A percentile compares a stretch with the other conserved stretches of the same genome.
Evolutionary conservation across 2,888 invertebrate genomes (phyloP).

Genomic region (Macaria liturata): DNA sequence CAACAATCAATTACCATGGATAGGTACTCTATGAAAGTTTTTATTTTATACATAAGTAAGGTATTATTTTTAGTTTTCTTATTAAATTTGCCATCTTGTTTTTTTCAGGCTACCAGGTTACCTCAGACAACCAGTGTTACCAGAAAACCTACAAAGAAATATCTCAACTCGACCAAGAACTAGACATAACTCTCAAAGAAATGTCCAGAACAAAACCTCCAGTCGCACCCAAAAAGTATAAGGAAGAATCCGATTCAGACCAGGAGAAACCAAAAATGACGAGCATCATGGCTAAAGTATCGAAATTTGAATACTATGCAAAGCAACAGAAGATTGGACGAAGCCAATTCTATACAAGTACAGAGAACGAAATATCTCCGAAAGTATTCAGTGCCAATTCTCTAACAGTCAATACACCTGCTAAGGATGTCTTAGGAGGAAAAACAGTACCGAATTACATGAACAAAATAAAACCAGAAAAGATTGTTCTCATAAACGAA

Average conservation of each 20-base stretch:
- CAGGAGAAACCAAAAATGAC: conserved; percentile 72
- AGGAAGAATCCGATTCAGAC: conserved; percentile 67
- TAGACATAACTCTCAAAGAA: conserved; percentile 74
- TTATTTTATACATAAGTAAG: too few relatives aligned
- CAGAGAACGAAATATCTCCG: conserved; percentile 83
- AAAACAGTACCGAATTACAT: conserved; percentile 84
- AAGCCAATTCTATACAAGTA: conserved; percentile 71
- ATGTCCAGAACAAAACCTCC: conserved; percentile 86
- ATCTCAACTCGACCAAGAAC: conserved; percentile 69
- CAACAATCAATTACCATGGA: too few relatives aligned
- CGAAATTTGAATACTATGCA: conserved; percentile 91
- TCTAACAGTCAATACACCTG: conserved; percentile 91
- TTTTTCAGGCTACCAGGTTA: conserved; percentile 58
- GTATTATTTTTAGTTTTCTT: too few relatives aligned
- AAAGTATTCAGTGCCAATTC: conserved; percentile 92
- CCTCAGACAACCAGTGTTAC: conserved; percentile 60
- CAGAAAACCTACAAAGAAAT: conserved; percentile 65
- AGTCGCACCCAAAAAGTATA: conserved; percentile 84
- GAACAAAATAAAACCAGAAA: conserved; percentile 72
- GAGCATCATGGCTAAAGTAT: conserved; percentile 88
- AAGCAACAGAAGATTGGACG: conserved; percentile 83
- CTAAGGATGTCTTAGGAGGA: conserved; percentile 90
- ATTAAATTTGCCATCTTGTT: conserved; percentile 6
- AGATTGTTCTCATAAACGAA: conserved; percentile 42
- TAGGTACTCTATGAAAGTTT: too few relatives aligned